Evolutionary conservation across 1,140 invertebrate genomes (phyloP).

Genomic region (Pogonomyrmex californicus): DNA sequence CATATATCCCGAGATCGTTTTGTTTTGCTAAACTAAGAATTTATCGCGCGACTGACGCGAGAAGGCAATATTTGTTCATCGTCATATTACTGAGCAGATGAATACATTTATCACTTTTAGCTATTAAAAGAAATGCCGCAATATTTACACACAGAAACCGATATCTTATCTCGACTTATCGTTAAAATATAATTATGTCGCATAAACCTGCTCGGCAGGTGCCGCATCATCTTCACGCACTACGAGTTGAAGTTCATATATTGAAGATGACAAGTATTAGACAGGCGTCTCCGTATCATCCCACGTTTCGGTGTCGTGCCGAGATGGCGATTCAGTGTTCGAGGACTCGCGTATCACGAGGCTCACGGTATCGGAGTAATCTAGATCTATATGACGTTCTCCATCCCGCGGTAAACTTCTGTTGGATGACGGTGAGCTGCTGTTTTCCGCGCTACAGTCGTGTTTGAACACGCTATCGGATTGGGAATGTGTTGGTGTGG

Average conservation of each 20-base stretch:
- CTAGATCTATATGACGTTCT: conserved; percentile 69
- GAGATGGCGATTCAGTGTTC: conserved; percentile 60
- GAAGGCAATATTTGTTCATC: conserved; percentile 1
- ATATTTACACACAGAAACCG: conserved; percentile 57
- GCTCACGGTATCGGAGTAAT: conserved; percentile 73
- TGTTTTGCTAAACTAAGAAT: conserved; percentile 28
- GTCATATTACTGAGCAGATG: conserved; percentile 18
- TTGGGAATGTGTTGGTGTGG: conserved; percentile 82
- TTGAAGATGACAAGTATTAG: conserved; percentile 65
- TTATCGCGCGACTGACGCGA: neutral
- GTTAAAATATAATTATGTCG: conserved; percentile 25
- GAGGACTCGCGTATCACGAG: conserved; percentile 75
- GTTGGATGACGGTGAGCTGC: conserved; percentile 74
- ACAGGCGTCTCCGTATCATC: conserved; percentile 85
- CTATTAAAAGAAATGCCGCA: neutral
- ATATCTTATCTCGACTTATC: conserved; percentile 45
- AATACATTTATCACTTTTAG: conserved; percentile 48
- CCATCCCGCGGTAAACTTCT: conserved; percentile 74
- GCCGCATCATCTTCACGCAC: neutral
- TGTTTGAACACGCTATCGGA: conserved; percentile 74
- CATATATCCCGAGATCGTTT: neutral
- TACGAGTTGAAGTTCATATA: neutral
- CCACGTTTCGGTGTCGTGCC: conserved; percentile 80
- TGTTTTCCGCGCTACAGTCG: conserved; percentile 73
- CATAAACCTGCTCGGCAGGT: neutral